Evolutionary conservation across 64 coral and sea anemone species (phyloP), one percentile per base, ranked within the genome.

Genomic region (Orbicella faveolata): DNA sequence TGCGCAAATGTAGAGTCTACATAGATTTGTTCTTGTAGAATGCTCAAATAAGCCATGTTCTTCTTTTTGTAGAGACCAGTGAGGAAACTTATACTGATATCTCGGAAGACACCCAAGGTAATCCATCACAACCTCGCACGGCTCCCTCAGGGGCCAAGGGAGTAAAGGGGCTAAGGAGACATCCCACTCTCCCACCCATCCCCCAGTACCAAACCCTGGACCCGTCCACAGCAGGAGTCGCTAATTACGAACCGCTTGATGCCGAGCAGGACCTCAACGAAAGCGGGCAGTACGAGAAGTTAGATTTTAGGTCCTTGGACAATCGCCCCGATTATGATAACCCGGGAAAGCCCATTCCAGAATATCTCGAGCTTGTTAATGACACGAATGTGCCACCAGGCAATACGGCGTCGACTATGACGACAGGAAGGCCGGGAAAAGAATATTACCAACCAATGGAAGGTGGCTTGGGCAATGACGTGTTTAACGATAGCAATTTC

Each of bases 201-300:
- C 75, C 75, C 19, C 75, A 78, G 17, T 78, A 78, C 41, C 75
- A 78, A 78, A 23, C 36, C 36, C 75, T 78, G 51, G 36, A 78
- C 7, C 75, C 75, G 21, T 51, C 75, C 17, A 53, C 75, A 21
- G 19, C 41, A 17, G 77, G 51, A 59, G 14, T 54, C 0, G 2
- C 48, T 57, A 55, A 52, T 79, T 79, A 79, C 23, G 51, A 79
- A 34, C 77, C 77, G 13, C 21, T 57, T 10, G 77, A 55, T 30
- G 2, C 51, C 15, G 19, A 78, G 9, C 18, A 57, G 26, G 77
- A 79, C 26, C 25, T 52, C 9, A 55, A 79, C 25, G 77, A 79
- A 34, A 57, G 52, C 10, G 77, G 52, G n/a, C n/a, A 61, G 13
- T 79, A 79, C 20, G 77, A 79, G 25, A 79, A 33, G 39, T 34